Base-by-base conservation (phyloP, 1,140 invertebrate species). In the Procambarus virginalis region DNA sequence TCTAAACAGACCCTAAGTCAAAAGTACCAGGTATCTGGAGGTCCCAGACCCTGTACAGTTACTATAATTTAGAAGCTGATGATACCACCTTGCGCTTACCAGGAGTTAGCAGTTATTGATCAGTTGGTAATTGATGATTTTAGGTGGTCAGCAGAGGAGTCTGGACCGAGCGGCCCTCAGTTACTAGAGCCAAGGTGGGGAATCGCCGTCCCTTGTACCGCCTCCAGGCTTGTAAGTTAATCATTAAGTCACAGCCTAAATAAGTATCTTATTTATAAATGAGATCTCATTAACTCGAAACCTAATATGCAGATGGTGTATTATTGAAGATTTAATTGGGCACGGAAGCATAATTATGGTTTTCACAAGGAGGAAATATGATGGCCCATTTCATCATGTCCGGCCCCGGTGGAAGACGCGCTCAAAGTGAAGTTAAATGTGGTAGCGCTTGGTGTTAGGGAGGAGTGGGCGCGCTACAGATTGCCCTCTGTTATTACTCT, bases 361-460 rank as follows among this genome's bases (percentile, higher is more conserved):
- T 76, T 60, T 55, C 84, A 86, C 84, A 85, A n/a, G 46, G 48
- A 48, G 80, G 73, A 75, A 76, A 78, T 75, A 89, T 77, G 80
- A 83, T 14, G 55, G 64, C 81, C 70, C 81, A 84, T 84, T 77
- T 83, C 87, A 84, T 84, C 48, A 84, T 70, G 81, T 78, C 87
- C 87, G 75, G n/a, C 48, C 75, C 76, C 46, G 34, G 81, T 84
- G 87, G 82, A 64, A 77, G 87, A 60, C 87, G 46, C 49, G 58
- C 87, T 89, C 87, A 60, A 55, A 89, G 75, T 89, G 87, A 83
- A 89, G 81, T 34, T 84, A 84, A 84, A 60, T 89, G 87, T 89
- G 87, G 87, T 89, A 89, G 87, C 87, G 87, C 70, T 77, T 84
- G 87, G 87, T 89, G 87, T 84, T 73, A 84, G 87, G 81, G 80